These are phyloP conservation scores for Tetragonula carbonaria DNA, from an alignment of 2,888 invertebrate species.

Conservation along the genomic window DNA sequence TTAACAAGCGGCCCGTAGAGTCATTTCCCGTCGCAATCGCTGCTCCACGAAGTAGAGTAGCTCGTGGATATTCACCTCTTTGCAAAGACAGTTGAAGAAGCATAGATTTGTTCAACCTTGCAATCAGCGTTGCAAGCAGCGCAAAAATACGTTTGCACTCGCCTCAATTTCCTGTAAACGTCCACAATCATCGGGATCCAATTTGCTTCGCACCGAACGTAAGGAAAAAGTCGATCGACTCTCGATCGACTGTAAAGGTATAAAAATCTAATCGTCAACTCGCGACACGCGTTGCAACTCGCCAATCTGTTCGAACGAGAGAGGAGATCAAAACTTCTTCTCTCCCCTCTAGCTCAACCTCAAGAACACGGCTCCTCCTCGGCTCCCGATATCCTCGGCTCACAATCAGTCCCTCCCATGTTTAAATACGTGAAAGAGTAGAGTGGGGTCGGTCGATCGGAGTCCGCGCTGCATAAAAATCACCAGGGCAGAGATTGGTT, in stretches of 20 bases:
- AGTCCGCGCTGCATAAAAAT: slow-evolving; percentile 47
- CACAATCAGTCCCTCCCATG: not conserved
- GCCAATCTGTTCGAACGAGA: not conserved
- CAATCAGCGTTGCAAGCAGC: too few species aligned
- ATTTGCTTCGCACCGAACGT: too few species aligned
- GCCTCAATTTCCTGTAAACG: too few species aligned
- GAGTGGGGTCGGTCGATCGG: slow-evolving; percentile 10
- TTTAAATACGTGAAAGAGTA: not conserved
- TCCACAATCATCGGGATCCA: too few species aligned
- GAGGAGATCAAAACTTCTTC: not conserved
- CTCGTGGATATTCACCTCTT: not conserved
- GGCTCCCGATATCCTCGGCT: not conserved
- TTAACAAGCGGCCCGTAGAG: not conserved
- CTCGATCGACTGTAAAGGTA: too few species aligned
- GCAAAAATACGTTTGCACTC: too few species aligned
- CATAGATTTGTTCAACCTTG: too few species aligned
- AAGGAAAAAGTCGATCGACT: too few species aligned
- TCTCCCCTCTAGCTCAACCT: too few species aligned
- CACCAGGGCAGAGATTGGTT: slow-evolving; percentile 44
- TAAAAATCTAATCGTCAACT: too few species aligned
- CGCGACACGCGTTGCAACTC: too few species aligned
- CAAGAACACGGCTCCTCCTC: not conserved
- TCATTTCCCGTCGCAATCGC: not conserved
- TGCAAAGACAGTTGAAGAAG: not conserved
- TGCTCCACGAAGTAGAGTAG: not conserved